A percentile compares a stretch with the other conserved stretches of the same genome.
Conservation (phyloP, 2,888 invertebrate genomes). For the Neoitamus cyanurus region DNA sequence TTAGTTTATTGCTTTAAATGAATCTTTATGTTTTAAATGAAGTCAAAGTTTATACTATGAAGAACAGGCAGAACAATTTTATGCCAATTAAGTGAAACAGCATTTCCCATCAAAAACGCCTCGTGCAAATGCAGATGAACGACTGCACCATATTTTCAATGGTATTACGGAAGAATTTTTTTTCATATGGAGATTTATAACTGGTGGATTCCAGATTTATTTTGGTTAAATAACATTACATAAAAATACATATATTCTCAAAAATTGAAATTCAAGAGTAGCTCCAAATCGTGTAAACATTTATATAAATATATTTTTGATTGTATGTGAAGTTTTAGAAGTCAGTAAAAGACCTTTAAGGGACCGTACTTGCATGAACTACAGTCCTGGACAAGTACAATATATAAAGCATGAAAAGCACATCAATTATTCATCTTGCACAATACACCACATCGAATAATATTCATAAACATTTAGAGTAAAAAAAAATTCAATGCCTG, state of each 20-base stretch:
- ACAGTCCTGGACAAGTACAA: neutral
- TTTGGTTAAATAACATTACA: neutral
- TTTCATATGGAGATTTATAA: neutral
- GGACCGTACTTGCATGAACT: neutral
- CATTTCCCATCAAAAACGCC: too few species aligned
- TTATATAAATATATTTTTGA: constrained; percentile 26
- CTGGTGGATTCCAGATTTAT: neutral
- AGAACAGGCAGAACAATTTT: too few species aligned
- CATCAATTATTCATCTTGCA: neutral
- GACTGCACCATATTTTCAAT: too few species aligned
- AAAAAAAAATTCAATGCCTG: constrained; percentile 58
- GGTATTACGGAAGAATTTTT: neutral
- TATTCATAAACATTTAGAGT: neutral
- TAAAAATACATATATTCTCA: constrained; percentile 2
- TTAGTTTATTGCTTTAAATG: too few species aligned
- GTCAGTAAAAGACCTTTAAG: neutral
- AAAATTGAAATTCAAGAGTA: neutral
- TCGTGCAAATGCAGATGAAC: too few species aligned
- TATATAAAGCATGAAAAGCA: constrained; percentile 1
- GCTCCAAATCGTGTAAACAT: neutral
- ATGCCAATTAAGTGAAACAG: too few species aligned
- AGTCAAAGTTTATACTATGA: too few species aligned
- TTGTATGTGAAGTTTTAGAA: neutral
- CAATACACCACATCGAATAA: neutral
- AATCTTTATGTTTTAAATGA: too few species aligned